Base-by-base conservation (phyloP, 2,888 invertebrate genomes). In the Watsonalla cultraria region DNA sequence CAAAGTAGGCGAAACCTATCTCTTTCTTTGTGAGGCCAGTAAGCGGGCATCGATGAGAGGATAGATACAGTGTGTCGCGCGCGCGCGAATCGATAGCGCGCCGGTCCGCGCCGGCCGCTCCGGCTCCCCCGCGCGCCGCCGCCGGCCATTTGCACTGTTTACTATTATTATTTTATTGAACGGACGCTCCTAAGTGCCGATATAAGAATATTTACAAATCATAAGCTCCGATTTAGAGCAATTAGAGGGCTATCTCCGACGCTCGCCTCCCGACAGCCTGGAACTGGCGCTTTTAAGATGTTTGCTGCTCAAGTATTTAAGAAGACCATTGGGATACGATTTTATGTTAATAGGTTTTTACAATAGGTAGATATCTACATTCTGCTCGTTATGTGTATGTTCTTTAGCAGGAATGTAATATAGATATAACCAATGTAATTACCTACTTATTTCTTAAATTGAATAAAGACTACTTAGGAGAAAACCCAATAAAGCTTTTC, bases 151-250 rank as follows among this genome's bases (percentile, higher is more conserved):
- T 90, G 88, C 90, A 83, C 84, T 89, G 88, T 88, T 88, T 90
- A 88, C 90, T 90, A 90, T 88, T 90, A 89, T 89, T 84, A 87
- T 89, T 90, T 89, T 90, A 90, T 89, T 90, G 91, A 89, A 89
- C 86, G 82, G 82, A 85, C 83, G 81, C 74, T 81, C 70, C 80
- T 81, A 86, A 86, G 83, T 84, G 82, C 76, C 82, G 80, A 81
- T 82, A 84, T 85, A 83, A 84, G 82, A 82, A 85, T 83, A 85
- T 86, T 86, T 82, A 82, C 82, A 80, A 82, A 84, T 82, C 78
- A 74, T 76, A 77, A 78, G 72, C 68, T 70, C 70, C 68, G 74
- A 76, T 78, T 78, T 72, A 70, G 66, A 72, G 76, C 79, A 78
- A 79, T 78, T 77, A 77, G 68, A 66, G 60, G 60, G 60, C 68